Evolutionary conservation across 2,888 invertebrate species (phyloP), one percentile per base, ranked within the genome.

Genomic region (Lycia hirtaria): DNA sequence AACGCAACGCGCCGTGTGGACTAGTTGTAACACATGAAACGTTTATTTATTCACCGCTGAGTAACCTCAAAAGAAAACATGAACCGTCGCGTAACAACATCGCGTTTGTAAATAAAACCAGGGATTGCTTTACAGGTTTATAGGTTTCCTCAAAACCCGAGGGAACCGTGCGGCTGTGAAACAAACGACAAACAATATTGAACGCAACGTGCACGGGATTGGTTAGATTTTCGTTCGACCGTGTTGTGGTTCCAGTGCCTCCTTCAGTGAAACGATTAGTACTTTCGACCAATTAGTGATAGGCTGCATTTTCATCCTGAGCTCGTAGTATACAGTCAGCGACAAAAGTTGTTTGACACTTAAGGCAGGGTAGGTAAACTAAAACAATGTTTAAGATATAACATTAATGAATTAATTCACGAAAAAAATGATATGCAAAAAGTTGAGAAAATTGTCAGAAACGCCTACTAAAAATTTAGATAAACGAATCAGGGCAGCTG

Each of bases 231-330:
- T 51, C 4, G n/a, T 24, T 28, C 6, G 35, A 12, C 4, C 9
- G 17, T 15, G 22, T 10, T 22, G 7, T 41, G 48, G 43, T n/a
- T 35, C 20, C 32, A 24, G 26, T 7, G 32, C 38, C 32, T 6
- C 38, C 15, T 38, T 57, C 65, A 63, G 51, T 66, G 20, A 53
- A 54, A 61, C 68, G 68, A 71, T 75, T 69, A 71, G 65, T 64
- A 60, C 64, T 69, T 54, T 57, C 56, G 59, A 58, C 68, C 56
- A 64, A 53, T 63, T 64, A 73, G 70, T 75, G 74, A 75, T 74
- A 74, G 71, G 65, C 58, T 67, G 67, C 65, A 63, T 49, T 65
- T 56, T 26, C 52, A 40, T 40, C 51, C 45, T 20, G 45, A 12
- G 28, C 37, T 45, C 37, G 47, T 60, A 30, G 35, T 15, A n/a